Base-by-base conservation (phyloP, 2,797 vertebrate genomes). In the Pithecia hirsuta region DNA sequence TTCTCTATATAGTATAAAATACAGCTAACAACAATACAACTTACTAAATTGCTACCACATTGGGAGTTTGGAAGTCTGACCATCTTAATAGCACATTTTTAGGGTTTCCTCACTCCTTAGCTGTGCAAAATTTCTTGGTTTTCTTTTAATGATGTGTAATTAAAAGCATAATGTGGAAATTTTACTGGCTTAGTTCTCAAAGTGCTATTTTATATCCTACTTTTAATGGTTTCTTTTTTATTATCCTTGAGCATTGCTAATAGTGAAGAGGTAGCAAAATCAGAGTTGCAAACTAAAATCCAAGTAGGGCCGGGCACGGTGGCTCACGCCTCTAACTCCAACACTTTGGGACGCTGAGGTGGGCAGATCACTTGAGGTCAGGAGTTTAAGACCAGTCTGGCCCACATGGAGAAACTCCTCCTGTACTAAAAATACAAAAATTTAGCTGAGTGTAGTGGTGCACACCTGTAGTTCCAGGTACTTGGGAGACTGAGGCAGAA, bases 101-200 rank as follows among this genome's bases (percentile, higher is more conserved):
- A 50, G 59, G 14, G 24, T 61, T 74, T 89, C 57, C 15, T 86
- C 36, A 86, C 17, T 81, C 64, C 33, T 87, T 36, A 80, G 67
- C 26, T 67, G 76, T 24, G 46, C 8, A 90, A 83, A 83, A 79
- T 57, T 74, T 86, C 61, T 75, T 83, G 24, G 14, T 92, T 78
- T 93, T 72, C 50, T 96, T 96, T 90, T 24, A 41, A 36, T 82
- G 8, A 64, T 67, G 2, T 70, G 30, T 36, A 70, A 83, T 86
- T 41, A 88, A 96, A 82, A 97, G 4, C 64, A 70, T 1, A 88
- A 87, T 9, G 26, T 52, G 22, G 13, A 91, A 30, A 59, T 88
- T 92, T 81, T 83, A 74, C 52, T 48, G 59, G 22, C 67, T 72
- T 92, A 95, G 78, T 89, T 90, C 78, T 89, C 59, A 87, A 80